Conservation (phyloP, 2,113 vertebrate species). For the Clarias magur region DNA sequence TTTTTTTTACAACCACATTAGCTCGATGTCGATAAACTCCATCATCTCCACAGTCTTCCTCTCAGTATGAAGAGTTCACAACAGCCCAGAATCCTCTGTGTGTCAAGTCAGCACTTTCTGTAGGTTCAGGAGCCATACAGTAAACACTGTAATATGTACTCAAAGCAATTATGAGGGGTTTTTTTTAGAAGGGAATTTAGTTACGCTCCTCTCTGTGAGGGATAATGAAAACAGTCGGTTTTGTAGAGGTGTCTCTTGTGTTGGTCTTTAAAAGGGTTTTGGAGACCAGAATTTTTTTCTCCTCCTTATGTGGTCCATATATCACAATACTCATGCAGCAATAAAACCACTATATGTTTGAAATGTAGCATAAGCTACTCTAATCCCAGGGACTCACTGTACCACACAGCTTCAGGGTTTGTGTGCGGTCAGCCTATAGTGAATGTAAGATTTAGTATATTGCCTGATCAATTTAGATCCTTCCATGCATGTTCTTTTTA, state of each 20-base stretch:
- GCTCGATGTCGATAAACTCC: neutral
- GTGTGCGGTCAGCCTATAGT: neutral
- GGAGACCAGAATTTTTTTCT: neutral
- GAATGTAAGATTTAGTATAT: neutral
- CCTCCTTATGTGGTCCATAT: neutral
- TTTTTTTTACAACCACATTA: neutral
- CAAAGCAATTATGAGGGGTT: neutral
- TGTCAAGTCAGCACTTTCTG: slow-evolving; percentile 28
- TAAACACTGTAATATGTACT: slow-evolving; percentile 16
- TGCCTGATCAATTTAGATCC: neutral
- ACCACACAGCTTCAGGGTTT: neutral
- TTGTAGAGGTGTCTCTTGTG: neutral
- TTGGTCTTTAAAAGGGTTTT: neutral
- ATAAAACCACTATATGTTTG: neutral
- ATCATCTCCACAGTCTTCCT: neutral
- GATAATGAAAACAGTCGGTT: neutral
- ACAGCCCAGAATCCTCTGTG: slow-evolving; percentile 17
- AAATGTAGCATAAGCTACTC: neutral
- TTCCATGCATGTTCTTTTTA: neutral
- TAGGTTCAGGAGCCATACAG: neutral
- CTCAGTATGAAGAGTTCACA: slow-evolving; percentile 36
- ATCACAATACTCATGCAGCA: neutral
- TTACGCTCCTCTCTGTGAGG: neutral
- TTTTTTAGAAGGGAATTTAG: neutral
- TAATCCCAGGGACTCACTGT: neutral